Evolutionary conservation across 2,113 vertebrate genomes (phyloP).

Genomic region (Coryphaenoides rupestris): DNA sequence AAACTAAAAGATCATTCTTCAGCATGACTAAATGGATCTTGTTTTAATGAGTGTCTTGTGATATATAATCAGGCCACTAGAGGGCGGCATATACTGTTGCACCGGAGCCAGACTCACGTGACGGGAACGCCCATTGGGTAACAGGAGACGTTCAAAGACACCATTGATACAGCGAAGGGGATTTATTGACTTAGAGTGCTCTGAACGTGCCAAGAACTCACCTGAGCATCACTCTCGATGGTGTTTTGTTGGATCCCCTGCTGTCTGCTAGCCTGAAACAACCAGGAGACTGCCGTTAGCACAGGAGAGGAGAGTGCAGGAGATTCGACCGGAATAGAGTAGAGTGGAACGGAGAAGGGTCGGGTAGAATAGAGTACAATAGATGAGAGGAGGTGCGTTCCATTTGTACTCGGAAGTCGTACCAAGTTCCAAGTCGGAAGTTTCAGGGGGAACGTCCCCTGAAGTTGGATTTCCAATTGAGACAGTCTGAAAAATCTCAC

Average conservation of each 20-base stretch:
- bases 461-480: too few species aligned
- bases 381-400: too few species aligned
- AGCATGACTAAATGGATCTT: too few species aligned
- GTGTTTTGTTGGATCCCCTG: slow-evolving; percentile 72
- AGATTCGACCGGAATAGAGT: background rate
- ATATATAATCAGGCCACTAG: too few species aligned
- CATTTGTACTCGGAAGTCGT: too few species aligned
- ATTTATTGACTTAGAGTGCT: background rate
- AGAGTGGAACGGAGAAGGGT: background rate
- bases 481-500: too few species aligned
- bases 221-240: slow-evolving; percentile 89
- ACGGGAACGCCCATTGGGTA: slow-evolving; percentile 29
- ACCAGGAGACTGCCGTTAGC: background rate
- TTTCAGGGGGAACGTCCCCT: too few species aligned
- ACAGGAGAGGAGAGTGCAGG: background rate
- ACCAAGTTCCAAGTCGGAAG: too few species aligned
- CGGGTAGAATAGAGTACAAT: too few species aligned
- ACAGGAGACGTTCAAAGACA: slow-evolving; percentile 19
- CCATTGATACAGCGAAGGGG: slow-evolving; percentile 21
- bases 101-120: slow-evolving; percentile 22
- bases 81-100: too few species aligned
- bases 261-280: slow-evolving; percentile 83
- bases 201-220: slow-evolving; percentile 45
- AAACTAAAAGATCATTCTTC: too few species aligned
- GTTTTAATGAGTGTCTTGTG: too few species aligned